A percentile compares a stretch with the other conserved stretches of the same genome.
These are phyloP conservation scores for Apeira syringaria DNA, from an alignment of 2,888 invertebrate species.

Conservation along the genomic window DNA sequence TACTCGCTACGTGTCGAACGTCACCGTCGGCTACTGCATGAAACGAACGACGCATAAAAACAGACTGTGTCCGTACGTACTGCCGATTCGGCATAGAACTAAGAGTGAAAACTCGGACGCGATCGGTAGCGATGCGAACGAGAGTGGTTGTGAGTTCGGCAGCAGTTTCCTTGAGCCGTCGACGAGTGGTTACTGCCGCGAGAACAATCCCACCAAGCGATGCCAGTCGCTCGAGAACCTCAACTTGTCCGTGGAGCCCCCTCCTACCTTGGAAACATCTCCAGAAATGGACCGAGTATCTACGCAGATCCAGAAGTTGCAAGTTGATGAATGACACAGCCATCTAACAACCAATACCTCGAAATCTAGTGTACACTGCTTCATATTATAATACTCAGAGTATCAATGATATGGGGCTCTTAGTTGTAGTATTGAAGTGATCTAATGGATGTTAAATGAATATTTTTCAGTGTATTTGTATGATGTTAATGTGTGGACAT, in stretches of 20 bases:
- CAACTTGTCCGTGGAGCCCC: conserved; percentile 65
- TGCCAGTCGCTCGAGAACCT: conserved; percentile 86
- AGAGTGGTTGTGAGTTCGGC: conserved; percentile 58
- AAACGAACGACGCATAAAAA: conserved; percentile 78
- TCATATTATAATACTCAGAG: conserved; percentile 38
- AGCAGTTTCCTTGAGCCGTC: conserved; percentile 67
- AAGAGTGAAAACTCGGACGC: conserved; percentile 86
- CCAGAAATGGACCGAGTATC: conserved; percentile 86
- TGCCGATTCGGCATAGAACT: conserved; percentile 83
- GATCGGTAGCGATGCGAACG: conserved; percentile 59
- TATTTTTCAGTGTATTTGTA: conserved; percentile 68
- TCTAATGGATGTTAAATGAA: conserved; percentile 55
- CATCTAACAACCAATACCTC: conserved; percentile 31
- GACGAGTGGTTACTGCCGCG: conserved; percentile 60
- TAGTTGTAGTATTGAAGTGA: conserved; percentile 57
- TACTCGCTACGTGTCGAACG: conserved; percentile 85
- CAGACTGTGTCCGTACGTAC: conserved; percentile 84
- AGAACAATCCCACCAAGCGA: conserved; percentile 74
- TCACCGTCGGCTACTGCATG: conserved; percentile 85
- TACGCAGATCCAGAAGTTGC: conserved; percentile 84
- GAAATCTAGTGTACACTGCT: conserved; percentile 38
- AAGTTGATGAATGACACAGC: conserved; percentile 82
- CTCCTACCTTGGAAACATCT: conserved; percentile 54
- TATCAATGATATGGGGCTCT: conserved; percentile 34
- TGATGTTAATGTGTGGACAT: conserved; percentile 44